phyloP scores from a whole-genome alignment of 1,140 invertebrate genomes.

The Riptortus pedestris region DNA sequence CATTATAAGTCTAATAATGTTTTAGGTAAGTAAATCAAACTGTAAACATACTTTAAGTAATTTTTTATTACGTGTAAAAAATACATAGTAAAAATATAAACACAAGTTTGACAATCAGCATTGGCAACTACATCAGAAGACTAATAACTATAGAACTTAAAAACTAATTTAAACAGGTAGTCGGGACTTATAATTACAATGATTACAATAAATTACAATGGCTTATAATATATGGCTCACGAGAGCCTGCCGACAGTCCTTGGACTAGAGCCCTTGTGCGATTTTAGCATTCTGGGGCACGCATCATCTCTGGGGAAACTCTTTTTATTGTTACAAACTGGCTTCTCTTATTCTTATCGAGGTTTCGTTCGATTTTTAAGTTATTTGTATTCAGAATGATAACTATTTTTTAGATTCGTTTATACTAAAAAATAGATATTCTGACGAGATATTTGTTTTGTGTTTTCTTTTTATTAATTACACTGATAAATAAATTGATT shows the following conservation, averaged over 20 bases:
- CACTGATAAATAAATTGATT: no score
- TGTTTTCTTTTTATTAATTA: no score
- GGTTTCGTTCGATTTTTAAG: no score
- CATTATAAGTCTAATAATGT: no score
- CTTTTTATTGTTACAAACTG: not conserved
- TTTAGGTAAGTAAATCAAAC: no score
- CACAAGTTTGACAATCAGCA: not conserved
- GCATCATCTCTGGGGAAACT: not conserved
- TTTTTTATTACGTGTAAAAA: slow-evolving; percentile 10
- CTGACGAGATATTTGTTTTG: no score
- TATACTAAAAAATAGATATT: not conserved
- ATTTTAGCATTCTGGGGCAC: not conserved
- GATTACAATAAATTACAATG: slow-evolving; percentile 17
- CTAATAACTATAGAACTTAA: slow-evolving; percentile 9
- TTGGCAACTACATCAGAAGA: not conserved
- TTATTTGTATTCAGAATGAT: not conserved
- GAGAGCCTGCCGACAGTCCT: not conserved
- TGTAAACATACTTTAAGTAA: no score
- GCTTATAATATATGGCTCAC: not conserved
- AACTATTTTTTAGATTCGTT: not conserved
- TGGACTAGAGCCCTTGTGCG: slow-evolving; percentile 4
- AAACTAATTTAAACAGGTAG: slow-evolving; percentile 6
- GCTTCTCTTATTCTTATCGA: no score
- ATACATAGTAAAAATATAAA: slow-evolving; percentile 3
- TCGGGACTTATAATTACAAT: slow-evolving; percentile 6